These are phyloP conservation scores for Nesoenas mayeri DNA, from an alignment of 2,113 vertebrate species.

Conservation along the genomic window DNA sequence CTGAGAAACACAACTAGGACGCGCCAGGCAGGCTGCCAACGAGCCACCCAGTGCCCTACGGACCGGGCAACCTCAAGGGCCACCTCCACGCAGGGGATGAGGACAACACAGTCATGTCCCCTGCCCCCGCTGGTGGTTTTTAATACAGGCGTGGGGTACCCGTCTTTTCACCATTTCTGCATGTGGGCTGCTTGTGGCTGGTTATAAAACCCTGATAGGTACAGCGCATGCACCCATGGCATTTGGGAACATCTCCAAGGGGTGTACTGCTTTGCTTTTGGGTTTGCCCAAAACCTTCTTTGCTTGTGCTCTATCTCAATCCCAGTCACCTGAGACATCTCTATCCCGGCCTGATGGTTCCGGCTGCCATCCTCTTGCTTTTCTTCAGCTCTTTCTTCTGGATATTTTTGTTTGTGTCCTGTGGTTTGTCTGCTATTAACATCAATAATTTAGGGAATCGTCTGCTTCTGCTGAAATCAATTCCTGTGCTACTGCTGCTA, in stretches of 20 bases:
- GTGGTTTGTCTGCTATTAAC: background rate
- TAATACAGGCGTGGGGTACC: background rate
- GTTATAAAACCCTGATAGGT: background rate
- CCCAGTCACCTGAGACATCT: background rate
- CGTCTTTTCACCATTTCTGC: background rate
- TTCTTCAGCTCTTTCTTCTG: background rate
- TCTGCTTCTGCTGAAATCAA: conserved; percentile 39
- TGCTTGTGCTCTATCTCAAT: background rate
- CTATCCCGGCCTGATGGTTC: background rate
- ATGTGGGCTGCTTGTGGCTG: background rate
- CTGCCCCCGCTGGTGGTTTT: background rate
- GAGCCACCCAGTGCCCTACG: background rate
- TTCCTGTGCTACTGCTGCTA: conserved; percentile 25
- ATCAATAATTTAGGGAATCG: conserved; percentile 54
- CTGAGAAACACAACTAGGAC: conserved; percentile 54
- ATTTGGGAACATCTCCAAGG: background rate
- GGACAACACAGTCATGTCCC: background rate
- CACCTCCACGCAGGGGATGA: background rate
- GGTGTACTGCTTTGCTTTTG: background rate
- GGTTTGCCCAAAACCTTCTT: background rate
- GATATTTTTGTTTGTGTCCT: background rate
- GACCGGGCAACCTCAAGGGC: background rate
- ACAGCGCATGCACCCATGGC: background rate
- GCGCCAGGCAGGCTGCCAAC: background rate
- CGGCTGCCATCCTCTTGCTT: background rate